These are phyloP conservation scores for Eupithecia subfuscata DNA, from an alignment of 2,888 invertebrate species.

Conservation along the genomic window DNA sequence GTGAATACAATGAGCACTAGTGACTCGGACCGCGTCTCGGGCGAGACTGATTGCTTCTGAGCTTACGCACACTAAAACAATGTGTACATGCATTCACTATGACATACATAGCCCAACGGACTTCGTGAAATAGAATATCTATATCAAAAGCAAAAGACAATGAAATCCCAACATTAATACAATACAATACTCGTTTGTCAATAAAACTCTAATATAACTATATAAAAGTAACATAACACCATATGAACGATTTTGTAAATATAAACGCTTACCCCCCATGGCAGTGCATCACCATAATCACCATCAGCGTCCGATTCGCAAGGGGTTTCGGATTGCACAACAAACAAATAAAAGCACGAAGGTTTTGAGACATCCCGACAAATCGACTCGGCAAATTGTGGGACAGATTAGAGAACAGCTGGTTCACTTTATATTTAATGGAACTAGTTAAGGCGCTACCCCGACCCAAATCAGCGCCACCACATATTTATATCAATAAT, in stretches of 20 bases:
- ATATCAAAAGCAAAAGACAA: too few relatives aligned
- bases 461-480: too few relatives aligned
- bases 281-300: slow-evolving; percentile 49
- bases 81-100: too few relatives aligned
- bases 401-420: slow-evolving; percentile 25
- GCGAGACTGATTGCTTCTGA: too few relatives aligned
- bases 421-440: slow-evolving; percentile 16
- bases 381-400: slow-evolving; percentile 42
- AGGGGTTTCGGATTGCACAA: slow-evolving; percentile 54
- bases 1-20: too few relatives aligned
- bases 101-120: too few relatives aligned
- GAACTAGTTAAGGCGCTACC: too few relatives aligned
- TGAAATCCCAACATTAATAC: neutral
- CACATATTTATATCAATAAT: too few relatives aligned
- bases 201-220: neutral
- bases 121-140: too few relatives aligned
- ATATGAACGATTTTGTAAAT: slow-evolving; percentile 23
- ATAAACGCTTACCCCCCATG: slow-evolving; percentile 33
- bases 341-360: slow-evolving; percentile 53
- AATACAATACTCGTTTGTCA: neutral
- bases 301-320: slow-evolving; percentile 45
- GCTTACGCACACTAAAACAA: too few relatives aligned
- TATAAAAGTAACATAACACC: neutral
- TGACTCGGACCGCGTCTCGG: too few relatives aligned
- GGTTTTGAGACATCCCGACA: slow-evolving; percentile 37